Base-by-base conservation (phyloP, 2,888 invertebrate species). In the Vannuccia rotundouncinata region DNA sequence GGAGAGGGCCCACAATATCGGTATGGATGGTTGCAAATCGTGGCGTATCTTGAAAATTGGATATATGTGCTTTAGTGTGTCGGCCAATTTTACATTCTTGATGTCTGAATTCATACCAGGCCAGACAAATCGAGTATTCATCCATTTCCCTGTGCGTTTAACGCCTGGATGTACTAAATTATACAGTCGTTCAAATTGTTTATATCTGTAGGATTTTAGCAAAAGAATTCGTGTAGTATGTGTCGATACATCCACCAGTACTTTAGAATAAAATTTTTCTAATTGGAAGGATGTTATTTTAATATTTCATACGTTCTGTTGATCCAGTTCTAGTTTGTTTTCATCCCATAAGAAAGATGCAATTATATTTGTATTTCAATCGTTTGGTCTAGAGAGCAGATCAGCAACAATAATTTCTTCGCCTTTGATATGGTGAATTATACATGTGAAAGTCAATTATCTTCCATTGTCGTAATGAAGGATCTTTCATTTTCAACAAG, bases 111-210 rank as follows among this genome's bases (percentile, higher is more conserved):
- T 30, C 76, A 75, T 75, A 31, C 29, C 29, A 75, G 5, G 76
- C 76, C 76, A 75, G 29, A 75, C 31, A 31, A 75, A 75, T 31
- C 31, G 29, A 31, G 76, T 75, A 29, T 31, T 29, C 31, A 75
- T 29, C 31, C 13, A 30, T 75, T 75, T 31, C n/a, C 31, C 17
- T 75, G 76, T 75, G 31, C 31, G 30, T 75, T 75, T 75, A 29
- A 31, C 76, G 30, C 76, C 13, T 29, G 76, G 28, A 10, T 75
- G 29, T 29, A 75, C 76, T 75, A 75, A 29, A 75, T 75, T 75
- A 25, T 75, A 28, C 22, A 66, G 66, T 66, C 66, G 66, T 22
- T 66, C 22, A 66, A 66, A 66, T 66, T 66, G 5, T 66, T 22
- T 66, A 66, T 66, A 66, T 66, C 66, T 66, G 66, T 45, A 45